Evolutionary conservation across 2,113 vertebrate species (phyloP).

Genomic region (Emberiza fucata): DNA sequence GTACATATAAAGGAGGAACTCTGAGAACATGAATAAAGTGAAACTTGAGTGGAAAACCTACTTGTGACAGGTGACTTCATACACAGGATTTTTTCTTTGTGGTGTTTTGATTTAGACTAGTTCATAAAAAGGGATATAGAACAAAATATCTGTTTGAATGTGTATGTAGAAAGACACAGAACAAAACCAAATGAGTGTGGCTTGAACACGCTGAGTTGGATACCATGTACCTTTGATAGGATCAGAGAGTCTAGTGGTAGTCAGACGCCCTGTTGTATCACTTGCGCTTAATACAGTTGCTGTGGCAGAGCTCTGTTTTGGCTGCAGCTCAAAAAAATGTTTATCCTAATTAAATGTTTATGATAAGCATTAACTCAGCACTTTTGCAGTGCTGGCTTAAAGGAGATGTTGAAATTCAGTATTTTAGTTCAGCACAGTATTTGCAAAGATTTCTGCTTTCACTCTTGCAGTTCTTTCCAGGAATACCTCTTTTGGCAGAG

Average conservation of each 20-base stretch:
- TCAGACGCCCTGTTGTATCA: neutral
- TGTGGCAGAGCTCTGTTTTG: neutral
- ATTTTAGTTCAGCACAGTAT: neutral
- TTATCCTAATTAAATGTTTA: neutral
- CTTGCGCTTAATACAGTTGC: neutral
- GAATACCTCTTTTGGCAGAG: neutral
- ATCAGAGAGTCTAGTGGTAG: neutral
- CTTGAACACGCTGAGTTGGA: neutral
- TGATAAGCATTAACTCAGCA: neutral
- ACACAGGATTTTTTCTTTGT: neutral
- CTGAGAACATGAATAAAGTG: neutral
- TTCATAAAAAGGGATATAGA: neutral
- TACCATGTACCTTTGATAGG: fast-evolving
- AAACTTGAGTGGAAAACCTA: neutral
- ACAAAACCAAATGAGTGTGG: neutral
- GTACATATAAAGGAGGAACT: neutral
- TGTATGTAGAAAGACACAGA: neutral
- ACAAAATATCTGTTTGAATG: neutral
- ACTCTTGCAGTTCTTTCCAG: neutral
- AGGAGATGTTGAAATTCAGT: neutral
- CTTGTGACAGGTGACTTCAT: neutral
- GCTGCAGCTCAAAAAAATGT: neutral
- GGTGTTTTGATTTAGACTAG: neutral
- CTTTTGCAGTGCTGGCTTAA: neutral
- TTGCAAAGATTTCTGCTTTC: neutral